These are phyloP conservation scores for Otus sunia DNA, from an alignment of 2,113 vertebrate species.

Conservation along the genomic window DNA sequence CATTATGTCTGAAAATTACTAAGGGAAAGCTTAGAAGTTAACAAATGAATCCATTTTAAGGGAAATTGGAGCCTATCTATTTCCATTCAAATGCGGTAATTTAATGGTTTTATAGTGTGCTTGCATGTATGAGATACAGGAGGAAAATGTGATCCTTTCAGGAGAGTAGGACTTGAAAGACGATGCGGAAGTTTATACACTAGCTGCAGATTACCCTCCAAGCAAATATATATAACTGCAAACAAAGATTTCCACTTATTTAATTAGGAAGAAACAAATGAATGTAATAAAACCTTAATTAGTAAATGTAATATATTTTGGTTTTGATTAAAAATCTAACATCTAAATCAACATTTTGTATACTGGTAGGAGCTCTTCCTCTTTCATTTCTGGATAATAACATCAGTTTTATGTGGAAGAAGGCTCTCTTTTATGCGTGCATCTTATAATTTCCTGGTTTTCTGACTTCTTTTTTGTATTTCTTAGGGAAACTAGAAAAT, in stretches of 20 bases:
- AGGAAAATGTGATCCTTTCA: constrained; percentile 29
- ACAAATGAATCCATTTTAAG: constrained; percentile 26
- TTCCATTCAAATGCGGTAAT: not conserved
- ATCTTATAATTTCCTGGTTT: not conserved
- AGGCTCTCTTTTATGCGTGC: not conserved
- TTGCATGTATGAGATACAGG: not conserved
- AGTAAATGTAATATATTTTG: constrained; percentile 24
- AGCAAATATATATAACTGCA: constrained; percentile 1
- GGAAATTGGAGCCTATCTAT: not conserved
- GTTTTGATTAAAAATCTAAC: constrained; percentile 38
- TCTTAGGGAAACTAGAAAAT: not conserved
- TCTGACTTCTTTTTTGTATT: not conserved
- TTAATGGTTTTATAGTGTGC: not conserved
- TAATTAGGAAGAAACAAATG: constrained; percentile 51
- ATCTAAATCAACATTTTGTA: not conserved
- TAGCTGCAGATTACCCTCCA: not conserved
- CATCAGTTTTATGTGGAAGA: not conserved
- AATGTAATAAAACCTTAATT: constrained; percentile 39
- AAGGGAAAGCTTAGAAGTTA: constrained; percentile 16
- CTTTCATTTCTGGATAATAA: not conserved
- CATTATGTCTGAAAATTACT: not conserved
- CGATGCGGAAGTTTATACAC: not conserved
- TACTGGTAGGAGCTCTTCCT: not conserved
- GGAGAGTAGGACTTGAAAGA: not conserved
- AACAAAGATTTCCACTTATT: constrained; percentile 27